Evolutionary conservation across 2,888 invertebrate genomes (phyloP).

Genomic region (Harpalus rufipes): DNA sequence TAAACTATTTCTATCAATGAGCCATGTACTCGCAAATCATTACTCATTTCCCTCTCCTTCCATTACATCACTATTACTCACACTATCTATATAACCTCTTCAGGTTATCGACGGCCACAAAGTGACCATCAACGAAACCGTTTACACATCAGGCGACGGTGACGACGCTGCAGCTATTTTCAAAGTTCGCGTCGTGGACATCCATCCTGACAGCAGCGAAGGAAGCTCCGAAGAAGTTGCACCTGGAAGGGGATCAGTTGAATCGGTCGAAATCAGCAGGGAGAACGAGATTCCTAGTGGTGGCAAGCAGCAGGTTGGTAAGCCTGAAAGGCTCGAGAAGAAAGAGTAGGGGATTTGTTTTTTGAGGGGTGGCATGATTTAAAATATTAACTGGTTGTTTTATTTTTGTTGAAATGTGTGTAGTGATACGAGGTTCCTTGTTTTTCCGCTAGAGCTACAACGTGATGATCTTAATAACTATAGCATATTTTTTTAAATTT

Average conservation of each 20-base stretch:
- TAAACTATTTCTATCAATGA: not conserved
- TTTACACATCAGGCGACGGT: constrained; percentile 76
- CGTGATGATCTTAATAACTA: too few species aligned
- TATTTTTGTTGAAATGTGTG: too few species aligned
- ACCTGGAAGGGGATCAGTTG: constrained; percentile 40
- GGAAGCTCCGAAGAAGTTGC: not conserved
- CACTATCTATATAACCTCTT: constrained; percentile 28
- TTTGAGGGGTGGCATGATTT: not conserved
- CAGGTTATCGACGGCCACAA: constrained; percentile 79
- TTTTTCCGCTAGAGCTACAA: too few species aligned
- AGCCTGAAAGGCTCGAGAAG: constrained; percentile 44
- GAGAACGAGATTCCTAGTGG: constrained; percentile 74
- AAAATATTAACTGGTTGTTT: too few species aligned
- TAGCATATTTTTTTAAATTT: too few species aligned
- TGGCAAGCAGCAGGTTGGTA: constrained; percentile 47
- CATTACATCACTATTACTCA: not conserved
- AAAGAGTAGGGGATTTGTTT: not conserved
- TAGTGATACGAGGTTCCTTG: too few species aligned
- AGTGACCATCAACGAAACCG: constrained; percentile 79
- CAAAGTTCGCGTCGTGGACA: constrained; percentile 77
- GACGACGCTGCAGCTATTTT: constrained; percentile 74
- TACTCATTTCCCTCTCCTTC: not conserved
- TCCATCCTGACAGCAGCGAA: constrained; percentile 74
- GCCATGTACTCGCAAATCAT: not conserved
- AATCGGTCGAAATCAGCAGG: constrained; percentile 70